Conservation (phyloP, 2,113 vertebrate genomes). For the Jacana jacana region DNA sequence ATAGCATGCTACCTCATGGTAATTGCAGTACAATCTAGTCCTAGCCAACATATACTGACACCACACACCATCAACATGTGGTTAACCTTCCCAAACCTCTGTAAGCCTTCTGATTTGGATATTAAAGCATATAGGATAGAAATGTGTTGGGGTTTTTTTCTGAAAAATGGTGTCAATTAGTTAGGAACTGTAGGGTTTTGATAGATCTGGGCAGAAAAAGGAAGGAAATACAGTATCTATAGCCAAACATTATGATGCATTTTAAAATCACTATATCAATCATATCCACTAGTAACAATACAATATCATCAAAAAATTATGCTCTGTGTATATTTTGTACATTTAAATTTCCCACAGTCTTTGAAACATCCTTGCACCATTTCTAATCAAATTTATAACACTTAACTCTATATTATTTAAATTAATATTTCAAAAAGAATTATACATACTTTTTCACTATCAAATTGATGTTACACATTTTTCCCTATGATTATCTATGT, state of each 20-base stretch:
- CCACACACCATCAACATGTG: fast-evolving
- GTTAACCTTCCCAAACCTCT: background rate
- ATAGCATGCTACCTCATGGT: background rate
- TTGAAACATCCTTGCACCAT: background rate
- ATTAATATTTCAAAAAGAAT: background rate
- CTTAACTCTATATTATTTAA: background rate
- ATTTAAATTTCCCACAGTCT: background rate
- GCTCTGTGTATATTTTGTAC: background rate
- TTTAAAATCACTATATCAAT: background rate
- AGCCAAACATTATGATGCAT: background rate
- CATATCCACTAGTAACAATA: background rate
- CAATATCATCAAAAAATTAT: background rate
- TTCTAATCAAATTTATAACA: background rate
- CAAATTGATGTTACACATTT: background rate
- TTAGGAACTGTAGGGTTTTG: background rate
- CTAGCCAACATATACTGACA: background rate
- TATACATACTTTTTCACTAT: background rate
- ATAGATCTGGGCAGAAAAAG: background rate
- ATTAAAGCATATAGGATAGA: background rate
- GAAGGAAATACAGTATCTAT: background rate
- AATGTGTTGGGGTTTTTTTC: background rate
- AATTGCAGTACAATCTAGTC: background rate
- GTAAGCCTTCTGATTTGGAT: background rate
- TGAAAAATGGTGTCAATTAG: background rate
- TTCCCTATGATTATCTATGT: background rate